Evolutionary conservation across 2,113 vertebrate species (phyloP).

Genomic region (Lasiurus borealis): DNA sequence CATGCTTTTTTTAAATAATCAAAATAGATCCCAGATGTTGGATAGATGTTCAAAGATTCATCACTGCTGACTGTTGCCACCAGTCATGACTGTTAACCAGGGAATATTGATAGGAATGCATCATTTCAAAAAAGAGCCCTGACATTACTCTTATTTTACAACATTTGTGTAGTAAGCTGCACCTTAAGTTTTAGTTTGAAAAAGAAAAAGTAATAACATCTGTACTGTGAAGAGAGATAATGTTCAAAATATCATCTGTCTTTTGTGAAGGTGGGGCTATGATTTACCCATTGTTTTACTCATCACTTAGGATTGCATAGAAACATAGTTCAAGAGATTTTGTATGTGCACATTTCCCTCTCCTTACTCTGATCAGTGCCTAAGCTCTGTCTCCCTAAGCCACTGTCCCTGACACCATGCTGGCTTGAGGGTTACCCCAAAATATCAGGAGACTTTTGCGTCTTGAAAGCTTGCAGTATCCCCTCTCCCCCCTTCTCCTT

Average conservation of each 20-base stretch:
- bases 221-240: neutral
- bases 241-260: neutral
- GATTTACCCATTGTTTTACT: neutral
- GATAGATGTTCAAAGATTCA: conserved; percentile 8
- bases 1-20: neutral
- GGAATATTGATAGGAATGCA: neutral
- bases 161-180: conserved; percentile 26
- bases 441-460: neutral
- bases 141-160: neutral
- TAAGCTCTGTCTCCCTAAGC: neutral
- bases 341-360: neutral
- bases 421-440: neutral
- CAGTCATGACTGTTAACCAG: neutral
- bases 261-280: neutral
- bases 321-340: neutral
- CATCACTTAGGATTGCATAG: neutral
- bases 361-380: neutral
- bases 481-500: neutral
- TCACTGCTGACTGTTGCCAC: neutral
- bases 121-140: conserved; percentile 49
- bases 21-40: neutral
- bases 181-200: conserved; percentile 41
- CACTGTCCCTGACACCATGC: neutral
- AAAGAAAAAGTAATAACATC: neutral
- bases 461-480: neutral